Evolutionary conservation across 2,888 invertebrate genomes (phyloP).

Genomic region (Pecten maximus): DNA sequence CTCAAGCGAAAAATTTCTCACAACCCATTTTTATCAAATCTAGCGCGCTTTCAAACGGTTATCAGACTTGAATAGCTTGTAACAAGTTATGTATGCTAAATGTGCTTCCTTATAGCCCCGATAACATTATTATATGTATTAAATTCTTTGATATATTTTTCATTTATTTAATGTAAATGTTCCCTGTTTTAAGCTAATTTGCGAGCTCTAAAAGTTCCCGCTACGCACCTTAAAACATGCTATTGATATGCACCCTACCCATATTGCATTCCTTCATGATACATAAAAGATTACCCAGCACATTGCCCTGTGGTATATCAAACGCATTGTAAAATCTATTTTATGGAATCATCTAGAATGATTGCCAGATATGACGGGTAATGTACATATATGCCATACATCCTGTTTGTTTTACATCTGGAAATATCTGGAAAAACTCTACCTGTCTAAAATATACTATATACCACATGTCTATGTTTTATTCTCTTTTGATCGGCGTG

Average conservation of each 20-base stretch:
- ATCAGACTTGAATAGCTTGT: too few species aligned
- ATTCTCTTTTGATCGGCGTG: background rate
- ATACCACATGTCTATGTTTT: background rate
- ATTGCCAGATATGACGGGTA: background rate
- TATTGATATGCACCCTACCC: background rate
- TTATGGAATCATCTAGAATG: background rate
- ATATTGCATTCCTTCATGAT: background rate
- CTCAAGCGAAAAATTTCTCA: background rate
- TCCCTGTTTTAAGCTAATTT: background rate
- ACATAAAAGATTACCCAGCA: background rate
- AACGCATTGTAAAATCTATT: constrained; percentile 7
- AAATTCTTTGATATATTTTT: background rate
- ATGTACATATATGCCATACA: background rate
- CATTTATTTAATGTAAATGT: background rate
- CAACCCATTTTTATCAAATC: background rate
- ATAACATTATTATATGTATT: background rate
- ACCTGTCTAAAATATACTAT: background rate
- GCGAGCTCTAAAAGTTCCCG: background rate
- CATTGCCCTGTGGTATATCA: background rate
- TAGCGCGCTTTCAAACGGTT: background rate
- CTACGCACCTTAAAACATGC: background rate
- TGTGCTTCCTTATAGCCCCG: background rate
- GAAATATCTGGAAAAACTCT: background rate
- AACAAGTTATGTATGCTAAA: background rate
- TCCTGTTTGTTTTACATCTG: background rate